Percentiles rank a stretch among this genome's conserved stretches.
Conservation (phyloP, 2,113 vertebrate species). For the Azemiops feae region DNA sequence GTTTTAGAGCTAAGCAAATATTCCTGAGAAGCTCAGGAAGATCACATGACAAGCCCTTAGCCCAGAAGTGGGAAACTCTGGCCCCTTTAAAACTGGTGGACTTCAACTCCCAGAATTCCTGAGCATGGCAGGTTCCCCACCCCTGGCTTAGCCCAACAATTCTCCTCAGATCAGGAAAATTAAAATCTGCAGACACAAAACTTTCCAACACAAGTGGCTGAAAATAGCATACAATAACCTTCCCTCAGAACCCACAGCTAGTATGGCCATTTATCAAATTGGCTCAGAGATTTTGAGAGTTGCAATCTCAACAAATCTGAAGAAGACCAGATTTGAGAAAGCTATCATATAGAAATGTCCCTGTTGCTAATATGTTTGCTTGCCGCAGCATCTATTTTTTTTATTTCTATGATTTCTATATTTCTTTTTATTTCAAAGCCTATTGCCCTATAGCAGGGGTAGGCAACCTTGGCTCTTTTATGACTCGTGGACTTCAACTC, state of each 20-base stretch:
- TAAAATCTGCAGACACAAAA: neutral
- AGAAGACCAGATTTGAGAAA: neutral
- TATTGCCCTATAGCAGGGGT: too few relatives aligned
- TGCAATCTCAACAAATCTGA: neutral
- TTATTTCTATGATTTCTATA: too few relatives aligned
- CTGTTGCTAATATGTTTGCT: too few relatives aligned
- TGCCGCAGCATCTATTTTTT: too few relatives aligned
- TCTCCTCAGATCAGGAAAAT: neutral
- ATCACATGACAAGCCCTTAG: neutral
- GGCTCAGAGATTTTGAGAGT: neutral
- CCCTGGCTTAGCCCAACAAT: neutral
- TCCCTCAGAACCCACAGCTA: neutral
- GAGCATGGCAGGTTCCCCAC: too few relatives aligned
- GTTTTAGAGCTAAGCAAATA: neutral
- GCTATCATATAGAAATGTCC: neutral
- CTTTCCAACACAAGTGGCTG: neutral
- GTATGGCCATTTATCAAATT: neutral
- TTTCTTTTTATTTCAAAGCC: too few relatives aligned
- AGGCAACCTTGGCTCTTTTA: too few relatives aligned
- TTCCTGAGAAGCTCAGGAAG: neutral
- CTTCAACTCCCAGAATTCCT: neutral
- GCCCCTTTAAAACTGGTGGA: too few relatives aligned
- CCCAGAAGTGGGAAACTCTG: too few relatives aligned
- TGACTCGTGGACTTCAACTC: too few relatives aligned
- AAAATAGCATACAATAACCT: neutral